phyloP scores from a whole-genome alignment of 2,113 vertebrate genomes.

The Platichthys stellatus region DNA sequence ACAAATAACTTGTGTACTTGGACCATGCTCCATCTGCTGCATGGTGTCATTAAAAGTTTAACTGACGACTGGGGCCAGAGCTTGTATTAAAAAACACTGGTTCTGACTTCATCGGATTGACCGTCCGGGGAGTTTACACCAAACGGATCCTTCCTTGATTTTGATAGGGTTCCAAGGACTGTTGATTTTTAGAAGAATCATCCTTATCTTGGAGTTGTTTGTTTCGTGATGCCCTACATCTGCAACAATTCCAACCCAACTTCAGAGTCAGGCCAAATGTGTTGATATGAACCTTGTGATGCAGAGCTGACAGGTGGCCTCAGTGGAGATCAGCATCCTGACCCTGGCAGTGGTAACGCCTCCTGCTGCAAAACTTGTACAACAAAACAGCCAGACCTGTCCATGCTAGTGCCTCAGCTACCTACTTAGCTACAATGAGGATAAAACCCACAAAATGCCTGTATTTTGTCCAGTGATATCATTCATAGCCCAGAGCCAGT shows the following conservation, averaged over 20 bases:
- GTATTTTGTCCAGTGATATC: constrained; percentile 8
- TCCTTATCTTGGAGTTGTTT: background rate
- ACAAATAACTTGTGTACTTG: background rate
- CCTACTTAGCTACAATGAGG: constrained; percentile 15
- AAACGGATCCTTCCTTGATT: constrained; percentile 5
- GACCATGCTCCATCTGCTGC: background rate
- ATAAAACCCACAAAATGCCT: background rate
- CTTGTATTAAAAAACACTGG: background rate
- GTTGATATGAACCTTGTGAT: background rate
- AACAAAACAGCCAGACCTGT: constrained; percentile 17
- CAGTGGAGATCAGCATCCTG: background rate
- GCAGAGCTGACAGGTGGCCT: background rate
- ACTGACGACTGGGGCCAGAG: background rate
- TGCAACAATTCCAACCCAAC: constrained; percentile 1
- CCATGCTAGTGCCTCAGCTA: constrained; percentile 9
- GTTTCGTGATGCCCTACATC: background rate
- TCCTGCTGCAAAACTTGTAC: background rate
- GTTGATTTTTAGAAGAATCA: background rate
- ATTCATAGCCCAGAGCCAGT: background rate
- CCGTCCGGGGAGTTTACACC: background rate
- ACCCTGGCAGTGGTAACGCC: constrained; percentile 54
- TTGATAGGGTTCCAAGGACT: background rate
- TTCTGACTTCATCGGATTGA: background rate
- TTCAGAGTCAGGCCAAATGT: constrained; percentile 17
- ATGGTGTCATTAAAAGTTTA: background rate